Conservation (phyloP, 2,888 invertebrate genomes). For the Rhagophthalmus giganteus region DNA sequence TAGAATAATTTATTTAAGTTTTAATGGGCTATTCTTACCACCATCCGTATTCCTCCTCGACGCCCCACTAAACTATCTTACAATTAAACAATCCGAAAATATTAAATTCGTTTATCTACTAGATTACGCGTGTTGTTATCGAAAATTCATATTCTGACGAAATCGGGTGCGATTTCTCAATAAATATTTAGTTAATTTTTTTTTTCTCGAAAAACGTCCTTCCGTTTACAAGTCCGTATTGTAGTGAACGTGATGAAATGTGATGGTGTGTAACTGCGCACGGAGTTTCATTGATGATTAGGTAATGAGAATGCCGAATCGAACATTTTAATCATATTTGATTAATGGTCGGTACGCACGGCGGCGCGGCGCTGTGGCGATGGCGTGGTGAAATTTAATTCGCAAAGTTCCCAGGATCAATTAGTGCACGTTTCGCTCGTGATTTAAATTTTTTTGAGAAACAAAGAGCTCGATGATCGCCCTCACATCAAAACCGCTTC, state of each 20-base stretch:
- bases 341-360: constrained; percentile 9
- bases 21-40: no score
- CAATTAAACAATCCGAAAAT: no score
- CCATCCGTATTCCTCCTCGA: no score
- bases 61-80: no score
- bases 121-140: no score
- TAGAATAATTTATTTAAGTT: constrained; percentile 32
- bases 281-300: constrained; percentile 11
- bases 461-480: background rate
- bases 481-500: constrained; percentile 1
- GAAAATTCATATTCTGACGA: no score
- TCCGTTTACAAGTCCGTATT: no score
- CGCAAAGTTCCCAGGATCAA: constrained; percentile 9
- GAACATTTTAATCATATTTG: constrained; percentile 15
- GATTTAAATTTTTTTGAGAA: constrained; percentile 1
- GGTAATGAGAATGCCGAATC: constrained; percentile 21
- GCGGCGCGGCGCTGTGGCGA: no score
- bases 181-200: no score
- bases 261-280: constrained; percentile 1
- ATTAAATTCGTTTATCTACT: no score
- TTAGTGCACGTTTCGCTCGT: constrained; percentile 1
- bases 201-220: no score
- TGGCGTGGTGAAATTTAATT: constrained; percentile 12
- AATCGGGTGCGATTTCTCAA: no score
- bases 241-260: constrained; percentile 16